Conservation (phyloP, 2,888 invertebrate species). For the Pristionchus fissidentatus region DNA sequence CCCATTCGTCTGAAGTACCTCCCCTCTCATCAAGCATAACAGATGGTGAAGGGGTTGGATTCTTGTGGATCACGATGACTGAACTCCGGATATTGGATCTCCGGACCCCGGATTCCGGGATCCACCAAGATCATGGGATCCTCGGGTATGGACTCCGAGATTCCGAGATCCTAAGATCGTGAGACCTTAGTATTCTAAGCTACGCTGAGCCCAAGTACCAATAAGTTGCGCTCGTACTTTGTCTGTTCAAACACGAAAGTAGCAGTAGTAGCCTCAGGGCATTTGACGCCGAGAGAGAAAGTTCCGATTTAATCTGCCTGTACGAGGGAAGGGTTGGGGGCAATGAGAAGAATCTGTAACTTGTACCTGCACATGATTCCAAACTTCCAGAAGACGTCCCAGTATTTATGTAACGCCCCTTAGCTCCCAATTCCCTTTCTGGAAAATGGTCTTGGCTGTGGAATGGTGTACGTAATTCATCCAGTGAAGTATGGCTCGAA, state of each 20-base stretch:
- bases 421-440: no score
- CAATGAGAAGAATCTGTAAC: background rate
- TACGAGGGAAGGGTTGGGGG: background rate
- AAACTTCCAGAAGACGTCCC: no score
- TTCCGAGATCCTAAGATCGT: background rate
- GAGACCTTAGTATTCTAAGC: background rate
- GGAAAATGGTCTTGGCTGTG: no score
- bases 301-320: background rate
- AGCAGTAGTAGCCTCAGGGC: conserved; percentile 5
- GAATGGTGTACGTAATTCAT: no score
- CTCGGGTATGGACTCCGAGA: no score
- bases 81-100: conserved; percentile 1
- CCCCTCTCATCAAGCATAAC: conserved; percentile 26
- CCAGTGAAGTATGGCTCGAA: no score
- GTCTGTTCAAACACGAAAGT: conserved; percentile 11
- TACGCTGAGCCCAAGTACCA: conserved; percentile 16
- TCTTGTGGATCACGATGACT: background rate
- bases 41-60: conserved; percentile 16
- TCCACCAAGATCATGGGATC: no score
- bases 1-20: background rate
- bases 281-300: conserved; percentile 6
- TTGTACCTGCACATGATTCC: background rate
- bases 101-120: conserved; percentile 3
- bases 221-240: background rate
- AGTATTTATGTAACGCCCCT: no score